phyloP scores from a whole-genome alignment of 2,888 invertebrate species.

The Cybosia mesomella region DNA sequence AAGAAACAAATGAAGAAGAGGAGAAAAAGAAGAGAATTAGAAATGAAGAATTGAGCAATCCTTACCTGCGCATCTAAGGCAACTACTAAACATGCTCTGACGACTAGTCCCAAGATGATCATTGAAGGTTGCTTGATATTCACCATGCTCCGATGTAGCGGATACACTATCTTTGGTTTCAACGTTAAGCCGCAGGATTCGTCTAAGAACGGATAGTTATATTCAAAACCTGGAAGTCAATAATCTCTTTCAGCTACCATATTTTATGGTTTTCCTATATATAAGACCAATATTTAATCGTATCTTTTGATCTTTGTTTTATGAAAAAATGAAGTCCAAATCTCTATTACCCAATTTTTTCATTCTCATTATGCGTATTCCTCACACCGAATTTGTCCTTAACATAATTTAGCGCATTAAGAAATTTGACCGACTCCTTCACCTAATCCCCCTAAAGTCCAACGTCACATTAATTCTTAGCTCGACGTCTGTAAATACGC shows the following conservation, averaged over 20 bases:
- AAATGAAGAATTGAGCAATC: background rate
- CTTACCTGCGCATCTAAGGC: slow-evolving; percentile 79
- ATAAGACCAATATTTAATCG: too few relatives aligned
- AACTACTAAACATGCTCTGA: slow-evolving; percentile 87
- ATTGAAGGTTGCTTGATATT: slow-evolving; percentile 91
- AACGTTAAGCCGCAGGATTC: slow-evolving; percentile 88
- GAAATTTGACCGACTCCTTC: background rate
- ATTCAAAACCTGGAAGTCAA: slow-evolving; percentile 88
- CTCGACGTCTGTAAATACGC: slow-evolving; percentile 6
- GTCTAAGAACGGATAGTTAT: slow-evolving; percentile 91
- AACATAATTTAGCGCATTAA: slow-evolving; percentile 4
- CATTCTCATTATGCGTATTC: slow-evolving; percentile 29
- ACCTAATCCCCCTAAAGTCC: background rate
- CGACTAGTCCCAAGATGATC: slow-evolving; percentile 91
- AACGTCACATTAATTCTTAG: slow-evolving; percentile 9
- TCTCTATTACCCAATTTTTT: slow-evolving; percentile 2
- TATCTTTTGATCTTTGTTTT: too few relatives aligned
- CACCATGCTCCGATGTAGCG: slow-evolving; percentile 92
- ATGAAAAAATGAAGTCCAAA: too few relatives aligned
- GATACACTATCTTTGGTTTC: slow-evolving; percentile 87
- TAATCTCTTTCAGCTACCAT: too few relatives aligned
- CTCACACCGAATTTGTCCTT: slow-evolving; percentile 5
- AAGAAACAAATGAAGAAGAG: too few relatives aligned
- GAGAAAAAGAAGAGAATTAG: background rate
- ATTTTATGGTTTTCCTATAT: too few relatives aligned